These are phyloP conservation scores for Rhabdophis nuchalis DNA, from an alignment of 2,797 vertebrate species.

Conservation along the genomic window DNA sequence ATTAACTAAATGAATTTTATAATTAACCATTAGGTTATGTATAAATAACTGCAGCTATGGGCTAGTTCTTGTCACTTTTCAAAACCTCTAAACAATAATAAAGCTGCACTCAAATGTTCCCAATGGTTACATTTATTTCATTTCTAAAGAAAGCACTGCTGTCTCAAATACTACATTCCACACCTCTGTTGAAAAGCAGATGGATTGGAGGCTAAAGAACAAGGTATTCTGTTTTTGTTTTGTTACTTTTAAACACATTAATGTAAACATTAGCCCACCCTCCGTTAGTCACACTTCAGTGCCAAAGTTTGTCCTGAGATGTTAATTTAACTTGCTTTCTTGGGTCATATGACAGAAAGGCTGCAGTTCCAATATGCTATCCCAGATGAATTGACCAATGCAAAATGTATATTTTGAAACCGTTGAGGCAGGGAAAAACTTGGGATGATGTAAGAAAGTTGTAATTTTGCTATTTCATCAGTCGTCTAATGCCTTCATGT, in stretches of 20 bases:
- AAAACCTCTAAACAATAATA: background rate
- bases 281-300: constrained; percentile 17
- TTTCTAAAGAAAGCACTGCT: background rate
- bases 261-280: background rate
- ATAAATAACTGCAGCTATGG: background rate
- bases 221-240: background rate
- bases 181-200: background rate
- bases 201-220: constrained; percentile 9
- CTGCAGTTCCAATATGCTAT: constrained; percentile 15
- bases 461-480: background rate
- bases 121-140: background rate
- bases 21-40: background rate
- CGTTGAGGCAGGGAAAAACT: background rate
- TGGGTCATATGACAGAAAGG: constrained; percentile 17
- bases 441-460: background rate
- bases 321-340: constrained; percentile 30
- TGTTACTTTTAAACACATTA: background rate
- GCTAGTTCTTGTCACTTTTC: background rate
- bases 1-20: background rate
- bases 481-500: background rate
- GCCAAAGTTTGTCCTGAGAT: constrained; percentile 31
- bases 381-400: constrained; percentile 11
- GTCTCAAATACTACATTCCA: background rate
- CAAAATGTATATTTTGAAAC: constrained; percentile 9
- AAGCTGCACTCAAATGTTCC: background rate